Evolutionary conservation across 2,113 vertebrate species (phyloP).

Genomic region (Carollia perspicillata): DNA sequence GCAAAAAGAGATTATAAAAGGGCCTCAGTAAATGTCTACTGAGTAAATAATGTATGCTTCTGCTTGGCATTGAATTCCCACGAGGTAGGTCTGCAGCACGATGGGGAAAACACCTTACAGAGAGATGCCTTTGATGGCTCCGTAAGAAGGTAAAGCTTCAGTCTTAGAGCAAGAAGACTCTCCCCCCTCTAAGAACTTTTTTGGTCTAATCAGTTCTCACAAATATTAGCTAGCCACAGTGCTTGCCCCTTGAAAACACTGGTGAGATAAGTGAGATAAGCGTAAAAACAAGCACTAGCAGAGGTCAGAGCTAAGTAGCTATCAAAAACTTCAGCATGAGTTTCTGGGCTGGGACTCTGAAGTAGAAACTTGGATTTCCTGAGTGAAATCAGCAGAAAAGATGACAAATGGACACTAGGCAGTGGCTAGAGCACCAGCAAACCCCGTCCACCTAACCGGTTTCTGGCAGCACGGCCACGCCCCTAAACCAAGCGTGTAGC

Average conservation of each 20-base stretch:
- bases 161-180: not conserved
- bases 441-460: not conserved
- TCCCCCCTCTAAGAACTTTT: not conserved
- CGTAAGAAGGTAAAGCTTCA: not conserved
- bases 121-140: not conserved
- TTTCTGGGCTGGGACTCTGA: conserved; percentile 1
- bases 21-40: not conserved
- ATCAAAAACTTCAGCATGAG: not conserved
- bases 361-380: not conserved
- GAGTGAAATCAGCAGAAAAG: not conserved
- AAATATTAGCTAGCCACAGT: not conserved
- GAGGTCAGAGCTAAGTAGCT: not conserved
- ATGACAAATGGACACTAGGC: not conserved
- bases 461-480: not conserved
- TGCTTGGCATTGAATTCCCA: not conserved
- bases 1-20: not conserved
- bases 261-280: not conserved
- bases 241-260: not conserved
- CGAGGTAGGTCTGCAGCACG: not conserved
- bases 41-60: not conserved
- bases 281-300: not conserved
- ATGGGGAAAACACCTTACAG: not conserved
- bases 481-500: not conserved
- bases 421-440: not conserved
- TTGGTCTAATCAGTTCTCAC: not conserved